phyloP scores from a whole-genome alignment of 2,888 invertebrate genomes.

The Drosophila heteroneura region DNA sequence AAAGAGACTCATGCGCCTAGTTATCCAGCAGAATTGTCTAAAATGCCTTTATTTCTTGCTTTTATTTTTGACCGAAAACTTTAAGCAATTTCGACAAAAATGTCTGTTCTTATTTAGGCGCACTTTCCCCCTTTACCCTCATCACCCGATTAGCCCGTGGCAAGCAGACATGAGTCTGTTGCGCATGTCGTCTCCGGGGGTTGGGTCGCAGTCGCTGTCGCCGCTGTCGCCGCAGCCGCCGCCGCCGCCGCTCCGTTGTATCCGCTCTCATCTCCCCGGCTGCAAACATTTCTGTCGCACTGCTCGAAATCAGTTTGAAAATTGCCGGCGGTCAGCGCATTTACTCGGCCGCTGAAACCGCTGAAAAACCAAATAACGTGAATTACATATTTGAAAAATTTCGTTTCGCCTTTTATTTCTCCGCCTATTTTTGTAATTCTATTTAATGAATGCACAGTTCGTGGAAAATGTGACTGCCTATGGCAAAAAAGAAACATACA shows the following conservation, averaged over 20 bases:
- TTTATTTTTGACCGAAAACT: constrained; percentile 59
- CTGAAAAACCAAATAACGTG: constrained; percentile 20
- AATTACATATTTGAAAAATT: constrained; percentile 33
- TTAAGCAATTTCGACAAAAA: constrained; percentile 69
- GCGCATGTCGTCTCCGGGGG: constrained; percentile 63
- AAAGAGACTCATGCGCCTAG: constrained; percentile 57
- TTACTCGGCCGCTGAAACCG: constrained; percentile 41
- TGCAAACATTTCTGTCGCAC: constrained; percentile 45
- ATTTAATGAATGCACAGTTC: constrained; percentile 33
- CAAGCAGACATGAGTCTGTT: constrained; percentile 41
- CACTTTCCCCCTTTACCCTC: constrained; percentile 3
- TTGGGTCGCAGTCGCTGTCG: constrained; percentile 19
- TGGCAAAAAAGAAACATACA: background rate
- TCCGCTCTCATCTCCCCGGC: constrained; percentile 56
- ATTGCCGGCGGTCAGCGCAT: constrained; percentile 82
- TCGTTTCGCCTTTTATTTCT: background rate
- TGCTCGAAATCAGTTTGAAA: constrained; percentile 78
- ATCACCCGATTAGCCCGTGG: background rate
- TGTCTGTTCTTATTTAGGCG: constrained; percentile 59
- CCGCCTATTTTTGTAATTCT: constrained; percentile 31
- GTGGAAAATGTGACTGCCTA: constrained; percentile 10
- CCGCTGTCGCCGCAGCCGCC: background rate
- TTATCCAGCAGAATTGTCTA: constrained; percentile 63
- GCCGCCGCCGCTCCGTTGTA: constrained; percentile 16
- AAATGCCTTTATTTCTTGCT: constrained; percentile 37